Conservation (phyloP, 2,888 invertebrate species). For the Serripes groenlandicus region DNA sequence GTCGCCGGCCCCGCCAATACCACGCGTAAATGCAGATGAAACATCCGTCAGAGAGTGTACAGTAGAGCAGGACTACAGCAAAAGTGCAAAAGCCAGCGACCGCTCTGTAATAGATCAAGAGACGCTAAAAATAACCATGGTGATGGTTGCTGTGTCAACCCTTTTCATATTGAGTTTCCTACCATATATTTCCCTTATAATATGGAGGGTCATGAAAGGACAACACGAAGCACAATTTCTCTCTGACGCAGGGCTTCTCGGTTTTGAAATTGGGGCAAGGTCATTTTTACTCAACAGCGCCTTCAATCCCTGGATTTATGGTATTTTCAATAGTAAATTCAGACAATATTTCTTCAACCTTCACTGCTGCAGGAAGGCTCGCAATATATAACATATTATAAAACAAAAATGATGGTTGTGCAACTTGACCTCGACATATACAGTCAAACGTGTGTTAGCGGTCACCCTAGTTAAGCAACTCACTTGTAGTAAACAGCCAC, state of each 20-base stretch:
- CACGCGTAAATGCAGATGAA: too few relatives aligned
- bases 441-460: too few relatives aligned
- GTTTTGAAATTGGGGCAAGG: constrained; percentile 57
- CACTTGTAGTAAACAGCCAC: too few relatives aligned
- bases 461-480: too few relatives aligned
- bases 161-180: constrained; percentile 66
- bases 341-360: constrained; percentile 36
- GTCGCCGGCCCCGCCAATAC: too few relatives aligned
- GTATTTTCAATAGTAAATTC: constrained; percentile 55
- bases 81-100: too few relatives aligned
- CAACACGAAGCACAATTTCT: constrained; percentile 60
- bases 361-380: constrained; percentile 4
- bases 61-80: too few relatives aligned
- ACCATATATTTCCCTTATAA: constrained; percentile 56
- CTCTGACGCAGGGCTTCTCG: constrained; percentile 48
- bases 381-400: too few relatives aligned
- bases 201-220: constrained; percentile 47
- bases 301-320: constrained; percentile 62
- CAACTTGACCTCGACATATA: too few relatives aligned
- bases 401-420: too few relatives aligned
- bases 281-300: constrained; percentile 57
- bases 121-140: constrained; percentile 43
- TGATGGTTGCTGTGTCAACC: constrained; percentile 60
- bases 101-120: constrained; percentile 48
- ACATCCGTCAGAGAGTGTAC: too few relatives aligned